Evolutionary conservation across 2,888 invertebrate species (phyloP).

Genomic region (Hirtodrosophila alboralis): DNA sequence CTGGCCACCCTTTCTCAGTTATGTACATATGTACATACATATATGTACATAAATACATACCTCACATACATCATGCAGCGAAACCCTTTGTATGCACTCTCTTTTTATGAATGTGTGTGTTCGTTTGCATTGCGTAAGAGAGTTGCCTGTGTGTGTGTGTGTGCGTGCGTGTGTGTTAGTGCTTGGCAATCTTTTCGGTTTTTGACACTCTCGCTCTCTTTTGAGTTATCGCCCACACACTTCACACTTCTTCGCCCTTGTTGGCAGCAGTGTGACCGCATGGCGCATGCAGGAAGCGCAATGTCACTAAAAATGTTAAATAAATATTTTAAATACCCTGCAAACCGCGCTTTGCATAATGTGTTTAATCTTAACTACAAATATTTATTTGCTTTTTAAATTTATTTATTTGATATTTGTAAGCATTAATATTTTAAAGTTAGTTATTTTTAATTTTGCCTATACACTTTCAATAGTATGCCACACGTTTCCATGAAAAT

Average conservation of each 20-base stretch:
- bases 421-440: too few species aligned
- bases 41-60: slow-evolving; percentile 3
- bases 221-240: slow-evolving; percentile 64
- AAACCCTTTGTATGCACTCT: slow-evolving; percentile 42
- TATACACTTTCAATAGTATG: too few species aligned
- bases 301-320: slow-evolving; percentile 10
- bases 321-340: slow-evolving; percentile 41
- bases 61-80: slow-evolving; percentile 18
- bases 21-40: slow-evolving; percentile 5
- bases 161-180: slow-evolving; percentile 21
- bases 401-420: too few species aligned
- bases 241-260: slow-evolving; percentile 16
- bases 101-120: slow-evolving; percentile 14
- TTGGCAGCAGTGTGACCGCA: slow-evolving; percentile 36
- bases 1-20: slow-evolving; percentile 35
- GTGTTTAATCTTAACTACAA: too few species aligned
- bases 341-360: too few species aligned
- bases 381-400: too few species aligned
- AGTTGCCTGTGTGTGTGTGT: slow-evolving; percentile 16
- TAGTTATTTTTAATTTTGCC: too few species aligned
- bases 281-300: slow-evolving; percentile 42
- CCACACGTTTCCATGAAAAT: neutral
- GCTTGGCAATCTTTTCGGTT: slow-evolving; percentile 35
- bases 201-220: slow-evolving; percentile 73
- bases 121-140: slow-evolving; percentile 2